These are phyloP conservation scores for Gonioctena quinquepunctata DNA, from an alignment of 1,140 invertebrate species.

Conservation along the genomic window DNA sequence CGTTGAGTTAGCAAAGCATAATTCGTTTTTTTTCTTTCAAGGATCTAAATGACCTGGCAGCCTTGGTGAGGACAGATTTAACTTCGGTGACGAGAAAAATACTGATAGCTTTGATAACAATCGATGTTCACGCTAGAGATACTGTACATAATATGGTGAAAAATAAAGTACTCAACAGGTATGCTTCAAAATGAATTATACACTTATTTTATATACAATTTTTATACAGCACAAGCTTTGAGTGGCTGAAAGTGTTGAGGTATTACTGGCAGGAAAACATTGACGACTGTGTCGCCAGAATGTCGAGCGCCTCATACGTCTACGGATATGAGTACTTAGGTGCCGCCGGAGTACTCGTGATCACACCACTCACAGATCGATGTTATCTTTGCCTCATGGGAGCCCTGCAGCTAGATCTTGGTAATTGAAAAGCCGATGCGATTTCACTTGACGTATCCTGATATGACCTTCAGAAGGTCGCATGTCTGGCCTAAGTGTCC, in stretches of 20 bases:
- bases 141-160: slow-evolving; percentile 75
- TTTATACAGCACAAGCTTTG: slow-evolving; percentile 70
- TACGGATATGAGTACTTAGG: slow-evolving; percentile 95
- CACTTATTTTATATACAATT: neutral
- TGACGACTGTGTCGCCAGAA: slow-evolving; percentile 75
- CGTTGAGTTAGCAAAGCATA: neutral
- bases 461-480: neutral
- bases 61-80: slow-evolving; percentile 73
- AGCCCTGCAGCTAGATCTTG: slow-evolving; percentile 81
- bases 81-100: slow-evolving; percentile 71
- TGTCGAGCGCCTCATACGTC: slow-evolving; percentile 76
- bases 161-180: slow-evolving; percentile 66
- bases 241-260: slow-evolving; percentile 88
- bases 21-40: slow-evolving; percentile 49
- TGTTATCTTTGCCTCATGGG: slow-evolving; percentile 89
- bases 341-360: slow-evolving; percentile 78
- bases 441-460: too few species aligned
- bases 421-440: too few species aligned
- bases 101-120: slow-evolving; percentile 81
- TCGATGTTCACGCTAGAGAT: slow-evolving; percentile 86
- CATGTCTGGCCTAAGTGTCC: neutral
- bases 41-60: slow-evolving; percentile 78
- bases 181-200: slow-evolving; percentile 24
- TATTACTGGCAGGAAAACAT: slow-evolving; percentile 87
- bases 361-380: slow-evolving; percentile 83